Evolutionary conservation across 2,113 vertebrate species (phyloP).

Genomic region (Genyomyrus donnyi): DNA sequence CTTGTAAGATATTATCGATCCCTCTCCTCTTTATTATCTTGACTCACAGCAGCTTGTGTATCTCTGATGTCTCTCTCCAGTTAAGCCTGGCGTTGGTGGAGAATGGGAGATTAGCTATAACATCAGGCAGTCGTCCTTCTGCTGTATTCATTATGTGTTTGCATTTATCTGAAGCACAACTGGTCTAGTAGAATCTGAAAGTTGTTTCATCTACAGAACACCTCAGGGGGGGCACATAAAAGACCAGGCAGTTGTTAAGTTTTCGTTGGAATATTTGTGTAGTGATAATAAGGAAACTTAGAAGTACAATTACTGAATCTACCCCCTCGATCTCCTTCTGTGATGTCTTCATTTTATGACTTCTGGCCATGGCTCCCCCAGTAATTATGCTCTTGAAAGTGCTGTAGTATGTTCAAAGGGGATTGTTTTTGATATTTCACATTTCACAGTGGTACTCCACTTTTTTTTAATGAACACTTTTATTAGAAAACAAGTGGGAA

Average conservation of each 20-base stretch:
- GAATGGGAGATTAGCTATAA: neutral
- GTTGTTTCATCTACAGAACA: neutral
- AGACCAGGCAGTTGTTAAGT: constrained; percentile 47
- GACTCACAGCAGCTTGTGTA: neutral
- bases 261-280: constrained; percentile 41
- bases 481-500: neutral
- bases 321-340: constrained; percentile 1
- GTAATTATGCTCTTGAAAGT: neutral
- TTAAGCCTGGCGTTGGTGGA: neutral
- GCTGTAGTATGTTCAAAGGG: neutral
- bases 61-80: neutral
- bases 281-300: constrained; percentile 31
- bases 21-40: neutral
- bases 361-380: neutral
- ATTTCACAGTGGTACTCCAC: neutral
- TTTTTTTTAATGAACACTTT: neutral
- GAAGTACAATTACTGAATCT: constrained; percentile 26
- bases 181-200: neutral
- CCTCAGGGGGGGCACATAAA: neutral
- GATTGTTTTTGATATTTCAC: neutral
- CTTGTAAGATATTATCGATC: neutral
- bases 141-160: neutral
- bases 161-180: neutral
- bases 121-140: neutral
- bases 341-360: neutral